Base-by-base conservation (phyloP, 2,113 vertebrate genomes). In the Hyla sarda region DNA sequence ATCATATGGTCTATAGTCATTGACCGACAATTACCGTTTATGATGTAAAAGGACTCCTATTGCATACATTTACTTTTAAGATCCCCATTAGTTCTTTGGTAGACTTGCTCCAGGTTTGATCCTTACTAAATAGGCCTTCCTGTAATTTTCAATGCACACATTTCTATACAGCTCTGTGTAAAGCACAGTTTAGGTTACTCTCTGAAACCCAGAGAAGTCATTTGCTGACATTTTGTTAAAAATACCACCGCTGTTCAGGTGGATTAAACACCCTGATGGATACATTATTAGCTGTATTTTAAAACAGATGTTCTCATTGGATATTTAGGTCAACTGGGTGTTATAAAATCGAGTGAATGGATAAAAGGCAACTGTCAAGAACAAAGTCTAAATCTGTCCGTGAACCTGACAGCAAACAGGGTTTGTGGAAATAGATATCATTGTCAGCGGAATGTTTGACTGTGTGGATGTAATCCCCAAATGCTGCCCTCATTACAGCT, bases 261-360 rank as follows among this genome's bases (percentile, higher is more conserved):
- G 69, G 81, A 74, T 87, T 54, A 82, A 25, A 47, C 60, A 25
- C 81, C 67, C 67, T 50, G 69, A 81, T n/a, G n/a, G 52, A 32
- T 73, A 62, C 32, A 19, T 84, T 74, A 87, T 87, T 82, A 81
- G 79, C 52, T 50, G 69, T 48, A 82, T 82, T 87, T 87, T 54
- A 87, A 62, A 87, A 62, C 85, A 87, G 85, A 82, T 87, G 85
- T 87, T 87, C 78, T 87, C 19, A 45, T 72, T 48, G 78, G 69
- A 76, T 84, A 87, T 87, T 82, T 87, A 87, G 85, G 85, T 81
- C 85, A 87, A 72, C 48, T 74, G 78, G 78, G 85, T 87, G 85
- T 87, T 87, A 87, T 81, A 82, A 62, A 87, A 74, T 47, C 5
- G 28, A 60, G 41, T 48, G 85, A 82, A 74, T 74, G 52, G 85